A percentile compares a stretch with the other conserved stretches of the same genome.
Evolutionary conservation across 2,888 invertebrate genomes (phyloP).

Genomic region (Brachynemurus nebulosus): DNA sequence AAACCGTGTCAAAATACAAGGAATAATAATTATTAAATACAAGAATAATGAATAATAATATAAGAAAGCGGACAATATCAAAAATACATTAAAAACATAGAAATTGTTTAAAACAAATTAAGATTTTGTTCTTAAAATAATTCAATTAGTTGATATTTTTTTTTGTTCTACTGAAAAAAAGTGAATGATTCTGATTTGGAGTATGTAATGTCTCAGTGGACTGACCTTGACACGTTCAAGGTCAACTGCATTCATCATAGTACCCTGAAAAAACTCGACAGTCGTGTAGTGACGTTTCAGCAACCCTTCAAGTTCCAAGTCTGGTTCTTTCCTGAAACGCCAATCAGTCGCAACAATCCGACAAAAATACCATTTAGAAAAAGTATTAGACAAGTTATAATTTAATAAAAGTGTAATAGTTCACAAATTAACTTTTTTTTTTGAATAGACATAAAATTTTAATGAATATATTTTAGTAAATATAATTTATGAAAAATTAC

Average conservation of each 20-base stretch:
- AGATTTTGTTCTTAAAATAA: neutral
- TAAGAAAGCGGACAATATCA: neutral
- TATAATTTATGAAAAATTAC: no score
- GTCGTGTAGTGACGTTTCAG: constrained; percentile 99
- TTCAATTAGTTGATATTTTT: neutral
- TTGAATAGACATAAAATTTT: no score
- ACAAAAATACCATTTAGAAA: constrained; percentile 4
- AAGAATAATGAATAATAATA: neutral
- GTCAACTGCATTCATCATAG: constrained; percentile 99
- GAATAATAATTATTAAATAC: no score
- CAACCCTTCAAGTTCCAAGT: constrained; percentile 98
- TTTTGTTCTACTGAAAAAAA: neutral
- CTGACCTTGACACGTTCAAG: constrained; percentile 96
- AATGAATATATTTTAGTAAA: no score
- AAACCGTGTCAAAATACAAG: neutral
- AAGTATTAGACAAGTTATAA: neutral
- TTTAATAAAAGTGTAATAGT: no score
- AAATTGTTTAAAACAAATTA: neutral
- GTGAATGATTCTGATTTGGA: neutral
- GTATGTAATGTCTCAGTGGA: neutral
- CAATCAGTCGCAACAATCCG: constrained; percentile 22
- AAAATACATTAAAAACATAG: no score
- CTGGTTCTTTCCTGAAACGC: constrained; percentile 92
- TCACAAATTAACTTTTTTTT: no score
- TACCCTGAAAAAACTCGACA: constrained; percentile 99